Evolutionary conservation across 2,113 vertebrate genomes (phyloP).

Genomic region (Amblyornis subalaris): DNA sequence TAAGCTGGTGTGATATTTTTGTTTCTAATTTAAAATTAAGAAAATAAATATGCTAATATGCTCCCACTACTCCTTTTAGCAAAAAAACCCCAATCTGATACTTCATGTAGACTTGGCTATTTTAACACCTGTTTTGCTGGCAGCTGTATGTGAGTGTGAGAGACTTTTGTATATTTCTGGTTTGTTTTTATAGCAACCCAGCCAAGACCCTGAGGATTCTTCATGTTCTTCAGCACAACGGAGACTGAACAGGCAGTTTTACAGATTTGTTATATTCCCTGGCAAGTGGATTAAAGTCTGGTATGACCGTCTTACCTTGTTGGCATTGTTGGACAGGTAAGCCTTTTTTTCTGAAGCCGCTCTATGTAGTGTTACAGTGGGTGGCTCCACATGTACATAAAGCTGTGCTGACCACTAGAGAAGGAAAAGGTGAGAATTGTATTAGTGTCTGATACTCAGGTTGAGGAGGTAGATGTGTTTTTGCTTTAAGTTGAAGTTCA

Average conservation of each 20-base stretch:
- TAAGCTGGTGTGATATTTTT: not conserved
- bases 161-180: not conserved
- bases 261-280: slow-evolving; percentile 90
- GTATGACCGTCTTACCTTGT: slow-evolving; percentile 89
- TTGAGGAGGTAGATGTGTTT: not conserved
- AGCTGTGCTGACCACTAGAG: not conserved
- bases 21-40: not conserved
- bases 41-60: not conserved
- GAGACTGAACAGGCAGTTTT: slow-evolving; percentile 86
- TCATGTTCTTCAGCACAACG: slow-evolving; percentile 85
- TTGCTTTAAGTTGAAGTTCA: not conserved
- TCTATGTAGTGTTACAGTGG: not conserved
- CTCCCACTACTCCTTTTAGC: not conserved
- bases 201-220: slow-evolving; percentile 84
- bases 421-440: not conserved
- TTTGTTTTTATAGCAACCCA: slow-evolving; percentile 60
- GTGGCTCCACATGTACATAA: not conserved
- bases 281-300: slow-evolving; percentile 93
- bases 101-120: not conserved
- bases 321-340: slow-evolving; percentile 91
- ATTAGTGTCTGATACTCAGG: not conserved
- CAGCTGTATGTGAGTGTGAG: not conserved
- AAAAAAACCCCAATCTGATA: not conserved
- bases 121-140: not conserved
- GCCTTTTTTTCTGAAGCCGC: not conserved